Percentiles rank a stretch among this genome's conserved stretches.
These are phyloP conservation scores for Himantopus leucocephalus DNA, from an alignment of 2,113 vertebrate genomes.

Conservation along the genomic window DNA sequence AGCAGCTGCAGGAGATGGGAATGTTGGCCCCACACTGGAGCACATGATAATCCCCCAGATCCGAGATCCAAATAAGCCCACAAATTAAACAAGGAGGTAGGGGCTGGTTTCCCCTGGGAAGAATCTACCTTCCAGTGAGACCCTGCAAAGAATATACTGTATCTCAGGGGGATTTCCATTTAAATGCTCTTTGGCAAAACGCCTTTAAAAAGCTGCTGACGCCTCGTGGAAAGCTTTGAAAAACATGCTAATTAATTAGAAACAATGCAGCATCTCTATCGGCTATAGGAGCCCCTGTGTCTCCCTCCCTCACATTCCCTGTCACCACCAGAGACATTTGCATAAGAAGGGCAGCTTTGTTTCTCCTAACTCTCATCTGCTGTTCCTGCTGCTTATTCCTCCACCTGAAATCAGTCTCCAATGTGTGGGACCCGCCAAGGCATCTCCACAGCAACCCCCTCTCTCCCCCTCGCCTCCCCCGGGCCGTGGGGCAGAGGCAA, in stretches of 20 bases:
- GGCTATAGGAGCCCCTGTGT: constrained; percentile 8
- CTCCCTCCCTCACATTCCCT: constrained; percentile 34
- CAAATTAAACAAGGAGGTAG: not conserved
- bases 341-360: constrained; percentile 58
- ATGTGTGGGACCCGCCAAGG: not conserved
- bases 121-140: constrained; percentile 41
- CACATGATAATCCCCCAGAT: not conserved
- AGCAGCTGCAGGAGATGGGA: not conserved
- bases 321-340: constrained; percentile 6
- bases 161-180: constrained; percentile 66
- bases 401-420: constrained; percentile 32
- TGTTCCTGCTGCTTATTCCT: not conserved
- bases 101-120: constrained; percentile 58
- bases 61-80: not conserved
- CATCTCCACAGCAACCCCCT: constrained; percentile 23
- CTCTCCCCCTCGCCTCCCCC: not conserved
- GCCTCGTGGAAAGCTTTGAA: constrained; percentile 67
- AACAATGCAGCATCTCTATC: constrained; percentile 62
- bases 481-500: not conserved
- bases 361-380: not conserved
- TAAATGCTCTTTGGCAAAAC: constrained; percentile 69
- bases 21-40: not conserved
- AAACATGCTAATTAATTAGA: constrained; percentile 75
- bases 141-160: constrained; percentile 15
- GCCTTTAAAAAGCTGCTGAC: constrained; percentile 67